A percentile compares a stretch with the other conserved stretches of the same genome.
Conservation (phyloP, 2,797 vertebrate genomes). For the Dryobates pubescens region DNA sequence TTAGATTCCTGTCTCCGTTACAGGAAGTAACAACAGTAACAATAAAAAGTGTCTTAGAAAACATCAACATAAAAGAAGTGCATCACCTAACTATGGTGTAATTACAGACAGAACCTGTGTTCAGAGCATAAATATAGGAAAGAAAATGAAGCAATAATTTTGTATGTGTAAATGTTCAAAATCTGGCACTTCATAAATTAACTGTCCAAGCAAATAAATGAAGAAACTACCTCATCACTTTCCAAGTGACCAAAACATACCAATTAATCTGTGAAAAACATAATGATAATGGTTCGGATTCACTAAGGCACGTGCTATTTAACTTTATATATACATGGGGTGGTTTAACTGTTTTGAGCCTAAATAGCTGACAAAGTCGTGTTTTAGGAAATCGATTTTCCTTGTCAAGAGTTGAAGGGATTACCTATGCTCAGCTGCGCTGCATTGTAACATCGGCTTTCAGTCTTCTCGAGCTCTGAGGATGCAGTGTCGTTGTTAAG, state of each 20-base stretch:
- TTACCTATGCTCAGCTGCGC: background rate
- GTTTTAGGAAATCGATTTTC: background rate
- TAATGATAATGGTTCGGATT: background rate
- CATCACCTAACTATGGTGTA: background rate
- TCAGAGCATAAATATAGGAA: background rate
- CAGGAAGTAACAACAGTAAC: background rate
- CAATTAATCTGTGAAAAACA: background rate
- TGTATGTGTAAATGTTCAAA: background rate
- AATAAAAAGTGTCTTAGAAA: background rate
- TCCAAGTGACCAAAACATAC: background rate
- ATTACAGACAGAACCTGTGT: background rate
- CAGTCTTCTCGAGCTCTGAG: background rate
- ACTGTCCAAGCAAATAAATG: background rate
- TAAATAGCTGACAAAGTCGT: background rate
- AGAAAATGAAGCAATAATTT: background rate
- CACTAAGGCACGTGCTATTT: background rate
- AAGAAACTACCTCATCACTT: background rate
- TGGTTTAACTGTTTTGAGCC: background rate
- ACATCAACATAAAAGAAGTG: background rate
- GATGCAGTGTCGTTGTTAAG: background rate
- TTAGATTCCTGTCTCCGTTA: slow-evolving; percentile 46
- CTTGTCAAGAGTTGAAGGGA: background rate
- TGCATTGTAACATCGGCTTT: background rate
- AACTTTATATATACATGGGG: background rate
- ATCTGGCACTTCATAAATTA: background rate